Conservation (phyloP, 2,888 invertebrate genomes). For the Trissonchulus latispiculum region DNA sequence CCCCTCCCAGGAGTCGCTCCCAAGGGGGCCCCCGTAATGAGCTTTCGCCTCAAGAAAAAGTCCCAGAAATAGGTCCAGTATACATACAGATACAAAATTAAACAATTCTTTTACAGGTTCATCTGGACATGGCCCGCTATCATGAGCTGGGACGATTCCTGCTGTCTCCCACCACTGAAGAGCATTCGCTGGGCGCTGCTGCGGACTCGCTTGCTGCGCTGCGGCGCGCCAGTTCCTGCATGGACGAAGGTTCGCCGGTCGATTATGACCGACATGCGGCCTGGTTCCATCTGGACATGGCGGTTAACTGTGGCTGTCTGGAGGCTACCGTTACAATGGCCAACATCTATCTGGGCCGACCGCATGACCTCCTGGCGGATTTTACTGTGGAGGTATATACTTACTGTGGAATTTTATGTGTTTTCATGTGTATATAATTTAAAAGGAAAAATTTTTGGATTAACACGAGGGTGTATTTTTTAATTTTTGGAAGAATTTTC, state of each 20-base stretch:
- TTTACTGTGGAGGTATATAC: slow-evolving; percentile 45
- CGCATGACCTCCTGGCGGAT: slow-evolving; percentile 49
- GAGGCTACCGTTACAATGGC: slow-evolving; percentile 51
- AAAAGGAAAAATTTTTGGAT: no score
- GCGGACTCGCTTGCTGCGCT: neutral
- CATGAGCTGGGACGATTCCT: slow-evolving; percentile 52
- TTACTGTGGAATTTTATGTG: no score
- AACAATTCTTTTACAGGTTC: slow-evolving; percentile 49
- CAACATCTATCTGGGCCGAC: slow-evolving; percentile 48
- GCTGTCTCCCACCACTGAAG: neutral
- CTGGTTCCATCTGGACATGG: slow-evolving; percentile 51
- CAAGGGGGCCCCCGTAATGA: no score
- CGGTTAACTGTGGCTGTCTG: slow-evolving; percentile 50
- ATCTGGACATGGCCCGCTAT: slow-evolving; percentile 53
- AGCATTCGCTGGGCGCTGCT: neutral
- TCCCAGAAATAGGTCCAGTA: no score
- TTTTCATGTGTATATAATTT: no score
- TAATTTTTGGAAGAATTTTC: no score
- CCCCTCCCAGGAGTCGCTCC: no score
- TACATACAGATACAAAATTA: no score
- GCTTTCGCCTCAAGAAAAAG: no score
- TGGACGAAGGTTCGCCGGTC: slow-evolving; percentile 23
- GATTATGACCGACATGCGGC: slow-evolving; percentile 50
- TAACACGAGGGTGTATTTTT: no score
- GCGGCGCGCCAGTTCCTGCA: slow-evolving; percentile 29